These are phyloP conservation scores for Prosapia bicincta DNA, from an alignment of 2,888 invertebrate species.

Conservation along the genomic window DNA sequence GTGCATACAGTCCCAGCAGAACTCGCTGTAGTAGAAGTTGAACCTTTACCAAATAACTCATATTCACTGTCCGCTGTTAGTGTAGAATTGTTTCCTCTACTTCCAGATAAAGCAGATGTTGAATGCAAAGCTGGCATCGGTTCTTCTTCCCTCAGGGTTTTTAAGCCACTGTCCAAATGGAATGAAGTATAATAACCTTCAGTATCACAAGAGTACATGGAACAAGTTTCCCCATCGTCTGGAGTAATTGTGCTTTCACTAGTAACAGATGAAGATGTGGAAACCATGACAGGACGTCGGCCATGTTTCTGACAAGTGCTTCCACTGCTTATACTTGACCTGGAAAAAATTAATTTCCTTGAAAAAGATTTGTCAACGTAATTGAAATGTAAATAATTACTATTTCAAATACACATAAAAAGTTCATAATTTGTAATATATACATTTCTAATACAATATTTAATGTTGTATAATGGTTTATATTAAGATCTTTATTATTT, in stretches of 20 bases:
- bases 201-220: conserved; percentile 90
- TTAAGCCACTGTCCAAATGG: conserved; percentile 92
- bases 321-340: conserved; percentile 49
- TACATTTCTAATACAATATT: no score
- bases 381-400: no score
- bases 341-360: conserved; percentile 39
- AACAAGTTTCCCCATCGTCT: conserved; percentile 75
- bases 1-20: conserved; percentile 89
- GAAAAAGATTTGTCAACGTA: no score
- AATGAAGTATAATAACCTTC: conserved; percentile 98
- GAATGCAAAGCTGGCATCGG: conserved; percentile 63
- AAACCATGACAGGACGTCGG: conserved; percentile 49
- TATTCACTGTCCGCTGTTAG: conserved; percentile 81
- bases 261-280: conserved; percentile 78
- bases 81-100: conserved; percentile 54
- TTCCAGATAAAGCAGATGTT: conserved; percentile 65
- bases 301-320: conserved; percentile 47
- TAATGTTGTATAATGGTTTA: no score
- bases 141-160: conserved; percentile 75
- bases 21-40: conserved; percentile 83
- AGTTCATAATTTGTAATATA: no score
- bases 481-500: no score
- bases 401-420: no score
- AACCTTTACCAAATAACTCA: conserved; percentile 84
- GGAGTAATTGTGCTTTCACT: conserved; percentile 83